Conservation (phyloP, 2,888 invertebrate genomes). For the Nomada hirtipes region DNA sequence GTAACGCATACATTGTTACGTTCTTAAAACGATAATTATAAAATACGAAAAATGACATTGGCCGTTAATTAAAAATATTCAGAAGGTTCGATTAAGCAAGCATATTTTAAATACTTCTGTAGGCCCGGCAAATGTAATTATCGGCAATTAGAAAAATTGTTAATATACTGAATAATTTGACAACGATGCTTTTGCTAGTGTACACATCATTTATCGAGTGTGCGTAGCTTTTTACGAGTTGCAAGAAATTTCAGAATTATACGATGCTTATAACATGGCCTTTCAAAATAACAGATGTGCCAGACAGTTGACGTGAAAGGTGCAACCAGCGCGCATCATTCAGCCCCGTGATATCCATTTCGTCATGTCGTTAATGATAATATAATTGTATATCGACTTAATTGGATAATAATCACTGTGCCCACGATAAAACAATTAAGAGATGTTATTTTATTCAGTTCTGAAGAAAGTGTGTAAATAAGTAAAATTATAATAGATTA, state of each 20-base stretch:
- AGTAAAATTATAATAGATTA: neutral
- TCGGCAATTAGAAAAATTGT: neutral
- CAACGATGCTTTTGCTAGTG: neutral
- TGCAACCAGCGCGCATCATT: neutral
- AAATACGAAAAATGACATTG: neutral
- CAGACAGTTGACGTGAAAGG: neutral
- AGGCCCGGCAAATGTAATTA: neutral
- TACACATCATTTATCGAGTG: neutral
- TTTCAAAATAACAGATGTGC: constrained; percentile 2
- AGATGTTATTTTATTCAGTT: neutral
- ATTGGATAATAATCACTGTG: neutral
- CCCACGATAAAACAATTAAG: neutral
- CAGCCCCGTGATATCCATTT: constrained; percentile 1
- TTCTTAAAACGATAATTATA: neutral
- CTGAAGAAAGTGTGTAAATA: no score
- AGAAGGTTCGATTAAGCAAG: neutral
- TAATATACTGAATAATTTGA: neutral
- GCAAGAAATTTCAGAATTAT: neutral
- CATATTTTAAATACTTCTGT: neutral
- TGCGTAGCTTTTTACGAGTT: neutral
- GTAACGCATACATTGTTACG: neutral
- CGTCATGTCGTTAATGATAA: constrained; percentile 14
- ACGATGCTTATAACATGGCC: neutral
- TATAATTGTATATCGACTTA: constrained; percentile 13
- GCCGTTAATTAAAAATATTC: neutral